phyloP scores from a whole-genome alignment of 1,140 invertebrate genomes.

The Drosophila nasuta region DNA sequence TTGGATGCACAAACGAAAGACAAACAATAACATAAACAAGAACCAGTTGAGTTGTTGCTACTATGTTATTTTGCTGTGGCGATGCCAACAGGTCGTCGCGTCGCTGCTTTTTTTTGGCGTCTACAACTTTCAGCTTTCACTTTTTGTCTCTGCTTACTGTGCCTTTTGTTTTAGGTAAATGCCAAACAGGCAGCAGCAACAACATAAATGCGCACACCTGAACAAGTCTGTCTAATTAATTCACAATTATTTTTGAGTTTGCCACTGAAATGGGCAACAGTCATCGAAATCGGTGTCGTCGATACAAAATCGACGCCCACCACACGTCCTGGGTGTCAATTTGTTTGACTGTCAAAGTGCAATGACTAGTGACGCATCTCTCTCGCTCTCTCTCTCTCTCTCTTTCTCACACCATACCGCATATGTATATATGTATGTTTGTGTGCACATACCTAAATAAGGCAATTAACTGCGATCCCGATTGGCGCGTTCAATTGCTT shows the following conservation, averaged over 20 bases:
- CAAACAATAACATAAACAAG: slow-evolving; percentile 52
- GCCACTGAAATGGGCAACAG: slow-evolving; percentile 3
- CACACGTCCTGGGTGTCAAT: slow-evolving; percentile 5
- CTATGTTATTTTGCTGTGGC: slow-evolving; percentile 13
- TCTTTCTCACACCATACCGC: too few species aligned
- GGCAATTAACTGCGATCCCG: slow-evolving; percentile 24
- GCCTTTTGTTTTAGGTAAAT: slow-evolving; percentile 69
- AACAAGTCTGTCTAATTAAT: slow-evolving; percentile 61
- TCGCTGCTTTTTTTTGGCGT: slow-evolving; percentile 58
- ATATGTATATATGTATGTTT: slow-evolving; percentile 1
- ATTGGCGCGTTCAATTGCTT: slow-evolving; percentile 34
- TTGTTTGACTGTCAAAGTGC: too few species aligned
- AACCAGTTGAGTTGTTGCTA: slow-evolving; percentile 40
- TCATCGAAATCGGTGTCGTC: slow-evolving; percentile 37
- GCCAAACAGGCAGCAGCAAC: slow-evolving; percentile 31
- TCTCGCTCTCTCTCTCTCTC: not conserved
- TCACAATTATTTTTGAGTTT: slow-evolving; percentile 23
- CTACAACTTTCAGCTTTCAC: slow-evolving; percentile 78
- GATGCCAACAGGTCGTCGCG: slow-evolving; percentile 60
- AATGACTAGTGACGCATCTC: not conserved
- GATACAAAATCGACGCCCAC: slow-evolving; percentile 30
- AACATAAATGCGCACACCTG: slow-evolving; percentile 37
- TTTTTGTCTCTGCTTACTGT: slow-evolving; percentile 39
- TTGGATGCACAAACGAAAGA: slow-evolving; percentile 18
- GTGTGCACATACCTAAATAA: not conserved